These are phyloP conservation scores for Drosophila burlai DNA, from an alignment of 1,140 invertebrate genomes.

Conservation along the genomic window DNA sequence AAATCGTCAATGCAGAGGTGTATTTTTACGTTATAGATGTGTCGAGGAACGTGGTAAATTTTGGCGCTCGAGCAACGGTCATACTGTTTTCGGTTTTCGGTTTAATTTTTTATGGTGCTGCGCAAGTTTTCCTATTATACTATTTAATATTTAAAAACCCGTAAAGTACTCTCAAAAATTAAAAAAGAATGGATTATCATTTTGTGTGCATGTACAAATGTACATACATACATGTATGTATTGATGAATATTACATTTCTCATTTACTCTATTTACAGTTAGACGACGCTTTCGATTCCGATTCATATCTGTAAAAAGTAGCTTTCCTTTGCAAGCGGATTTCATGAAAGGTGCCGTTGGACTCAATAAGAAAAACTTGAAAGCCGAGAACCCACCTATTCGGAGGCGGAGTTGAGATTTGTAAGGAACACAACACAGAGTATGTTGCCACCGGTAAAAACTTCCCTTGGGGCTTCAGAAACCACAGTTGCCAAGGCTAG, in stretches of 20 bases:
- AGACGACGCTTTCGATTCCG: not conserved
- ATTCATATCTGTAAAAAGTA: too few species aligned
- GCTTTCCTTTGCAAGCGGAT: too few species aligned
- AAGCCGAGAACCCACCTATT: too few species aligned
- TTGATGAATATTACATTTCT: not conserved
- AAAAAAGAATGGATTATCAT: slow-evolving; percentile 29
- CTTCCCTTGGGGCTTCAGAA: not conserved
- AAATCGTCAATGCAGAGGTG: too few species aligned
- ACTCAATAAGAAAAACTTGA: too few species aligned
- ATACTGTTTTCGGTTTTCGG: not conserved
- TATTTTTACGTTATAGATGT: not conserved
- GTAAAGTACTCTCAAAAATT: slow-evolving; percentile 21
- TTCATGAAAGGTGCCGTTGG: too few species aligned
- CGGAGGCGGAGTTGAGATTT: not conserved
- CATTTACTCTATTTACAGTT: slow-evolving; percentile 38
- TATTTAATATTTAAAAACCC: slow-evolving; percentile 37
- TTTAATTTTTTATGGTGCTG: slow-evolving; percentile 4
- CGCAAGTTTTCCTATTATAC: slow-evolving; percentile 14
- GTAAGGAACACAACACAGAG: not conserved
- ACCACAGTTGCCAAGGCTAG: not conserved
- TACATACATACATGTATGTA: not conserved
- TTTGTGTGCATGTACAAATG: not conserved
- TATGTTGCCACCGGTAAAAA: not conserved
- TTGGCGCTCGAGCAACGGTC: slow-evolving; percentile 5
- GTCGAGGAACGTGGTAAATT: not conserved